Evolutionary conservation across 2,797 vertebrate genomes (phyloP), one percentile per base, ranked within the genome.

Genomic region (Pogoniulus pusillus): DNA sequence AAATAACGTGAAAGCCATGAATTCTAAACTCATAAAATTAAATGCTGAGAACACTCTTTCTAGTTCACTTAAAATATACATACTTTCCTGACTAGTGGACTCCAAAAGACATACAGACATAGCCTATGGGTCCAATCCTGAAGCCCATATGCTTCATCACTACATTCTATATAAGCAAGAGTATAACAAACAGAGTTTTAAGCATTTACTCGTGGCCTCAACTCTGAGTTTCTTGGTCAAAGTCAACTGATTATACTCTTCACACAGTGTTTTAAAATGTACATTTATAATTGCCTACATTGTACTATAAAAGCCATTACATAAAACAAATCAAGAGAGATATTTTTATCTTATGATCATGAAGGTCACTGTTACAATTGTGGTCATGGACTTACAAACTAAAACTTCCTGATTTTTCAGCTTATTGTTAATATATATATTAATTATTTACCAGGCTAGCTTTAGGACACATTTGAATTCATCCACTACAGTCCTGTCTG

Each of bases 391-490:
- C 32, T 22, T 58, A 71, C 57, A 73, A 45, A 75, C 72, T 35
- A 59, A 35, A 84, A 57, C 17, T 82, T 83, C n/a, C 29, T 72
- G 51, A 68, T 64, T 77, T 85, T 84, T 91, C 63, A 84, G 4
- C 6, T 64, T 60, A 65, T 59, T 55, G 3, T 74, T 79, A 39
- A 22, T 34, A 8, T 16, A 68, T 27, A 16, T 89, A 81, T 78
- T 78, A 65, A 72, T 79, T 84, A 80, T 86, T 93, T 91, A 78
- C 35, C 16, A 70, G 57, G 55, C 5, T 77, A 88, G 79, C 14
- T 60, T 72, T n/a, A 77, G 29, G 35, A 77, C n/a, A 64, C 30
- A 58, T 72, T 54, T 64, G 49, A 90, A 83, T 76, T 82, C n/a
- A 55, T 57, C 41, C 37, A 49, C 8, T 32, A 16, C 63, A 92